Base-by-base conservation (phyloP, 2,113 vertebrate genomes). In the Colaptes auratus region DNA sequence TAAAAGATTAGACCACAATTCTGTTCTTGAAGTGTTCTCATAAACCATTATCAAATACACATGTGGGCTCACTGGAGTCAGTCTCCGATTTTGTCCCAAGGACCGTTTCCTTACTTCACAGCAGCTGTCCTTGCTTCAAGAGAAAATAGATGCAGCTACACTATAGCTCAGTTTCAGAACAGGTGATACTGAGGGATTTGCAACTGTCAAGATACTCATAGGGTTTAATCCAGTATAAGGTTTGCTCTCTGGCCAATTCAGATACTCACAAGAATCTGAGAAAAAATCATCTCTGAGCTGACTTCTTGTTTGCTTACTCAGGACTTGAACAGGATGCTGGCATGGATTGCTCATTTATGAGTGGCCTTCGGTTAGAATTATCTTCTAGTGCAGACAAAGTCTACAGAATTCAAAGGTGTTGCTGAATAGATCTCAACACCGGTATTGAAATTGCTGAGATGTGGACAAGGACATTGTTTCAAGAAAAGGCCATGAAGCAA, bases 201-300 rank as follows among this genome's bases (percentile, higher is more conserved):
- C 14, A 90, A 31, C 7, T 71, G 86, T 15, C 56, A 86, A 66
- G 11, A 19, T 36, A 61, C 3, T 30, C 69, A 6, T 48, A 72
- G 23, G 20, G 2, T 86, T 83, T 84, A 79, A 44, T 31, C 20
- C 23, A 39, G 8, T 15, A 35, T 39, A 27, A 75, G 8, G 70
- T 10, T 5, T 4, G 3, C 2, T 1, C 12, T 10, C 10, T 9
- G 3, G 18, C 61, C 0, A 0, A 23, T 61, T 75, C 79, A 86
- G 76, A 20, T 15, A 39, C 10, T 60, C 19, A 28, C 27, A 86
- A 73, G 7, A 39, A 39, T 28, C 48, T 78, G 14, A 81, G 23
- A 64, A 88, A 91, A 91, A 88, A 23, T 48, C 15, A 23, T 48
- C 56, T 85, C 55, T 69, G 44, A 50, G 7, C 13, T 70, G 46